Evolutionary conservation across 2,797 vertebrate genomes (phyloP), one percentile per base, ranked within the genome.

Genomic region (Mormyrus proboscirostris): DNA sequence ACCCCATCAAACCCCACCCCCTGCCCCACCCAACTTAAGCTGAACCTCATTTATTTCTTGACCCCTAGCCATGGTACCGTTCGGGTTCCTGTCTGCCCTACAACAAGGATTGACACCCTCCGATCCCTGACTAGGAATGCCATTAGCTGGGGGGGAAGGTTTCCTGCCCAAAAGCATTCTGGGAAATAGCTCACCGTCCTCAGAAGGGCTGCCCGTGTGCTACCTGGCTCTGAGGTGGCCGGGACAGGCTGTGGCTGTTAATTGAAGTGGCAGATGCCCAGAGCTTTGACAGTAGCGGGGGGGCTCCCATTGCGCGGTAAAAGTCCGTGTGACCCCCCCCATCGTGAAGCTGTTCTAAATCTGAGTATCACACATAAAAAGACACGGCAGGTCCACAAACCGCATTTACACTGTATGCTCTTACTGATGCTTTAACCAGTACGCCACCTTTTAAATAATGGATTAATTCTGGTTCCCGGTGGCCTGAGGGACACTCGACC

Each of bases 231-330:
- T 44, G 33, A 69, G 73, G 73, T 79, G 73, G 16, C 73, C 2
- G 16, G 6, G 73, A 76, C 69, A 16, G 69, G 33, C 69, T 76
- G 69, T 76, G 69, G 29, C 69, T 79, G 73, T 79, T 79, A 79
- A 79, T 79, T 79, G 73, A 79, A 79, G 73, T 79, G 73, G 73
- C 73, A n/a, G 73, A 44, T 44, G 73, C 73, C 73, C 73, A 79
- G 73, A 41, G 73, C 73, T 79, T 6, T 33, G 25, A 69, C 14
- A 19, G 38, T 44, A 2, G 69, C 12, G 33, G 29, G 33, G 29
- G 33, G 33, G 25, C 65, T 12, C 65, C 65, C 29, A 69, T 69
- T 14, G 65, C 33, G 25, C 1, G 6, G 73, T 79, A 44, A 44
- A 79, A 79, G 16, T 44, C 16, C 0, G 33, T 41, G 69, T 41